Evolutionary conservation across 2,113 vertebrate genomes (phyloP).

Genomic region (Polypterus bichir): DNA sequence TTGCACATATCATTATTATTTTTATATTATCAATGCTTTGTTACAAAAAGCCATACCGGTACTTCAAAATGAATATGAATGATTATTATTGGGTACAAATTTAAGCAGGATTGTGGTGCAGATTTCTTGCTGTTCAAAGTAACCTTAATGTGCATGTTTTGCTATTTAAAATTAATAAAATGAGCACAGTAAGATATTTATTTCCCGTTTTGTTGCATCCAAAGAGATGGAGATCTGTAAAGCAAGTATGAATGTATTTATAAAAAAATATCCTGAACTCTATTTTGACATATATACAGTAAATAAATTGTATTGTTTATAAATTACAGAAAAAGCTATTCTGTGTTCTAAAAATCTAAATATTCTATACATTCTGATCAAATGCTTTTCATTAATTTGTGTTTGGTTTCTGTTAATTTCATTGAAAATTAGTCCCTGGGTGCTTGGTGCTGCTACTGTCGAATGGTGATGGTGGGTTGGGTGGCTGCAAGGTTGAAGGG

Average conservation of each 20-base stretch:
- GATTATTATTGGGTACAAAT: background rate
- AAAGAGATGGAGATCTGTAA: constrained; percentile 48
- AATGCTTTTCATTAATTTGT: too few relatives aligned
- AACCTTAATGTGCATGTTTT: constrained; percentile 42
- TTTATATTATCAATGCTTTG: constrained; percentile 1
- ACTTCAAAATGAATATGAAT: background rate
- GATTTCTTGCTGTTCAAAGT: constrained; percentile 2
- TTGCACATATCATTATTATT: background rate
- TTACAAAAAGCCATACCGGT: constrained; percentile 4
- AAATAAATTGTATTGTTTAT: constrained; percentile 43
- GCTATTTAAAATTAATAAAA: constrained; percentile 42
- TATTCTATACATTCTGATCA: background rate
- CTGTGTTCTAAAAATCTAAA: background rate
- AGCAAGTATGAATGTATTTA: constrained; percentile 48
- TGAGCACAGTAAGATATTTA: constrained; percentile 36
- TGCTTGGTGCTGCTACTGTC: too few relatives aligned
- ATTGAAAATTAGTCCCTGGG: too few relatives aligned
- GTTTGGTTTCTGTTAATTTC: too few relatives aligned
- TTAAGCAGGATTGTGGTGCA: background rate
- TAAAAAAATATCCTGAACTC: constrained; percentile 24
- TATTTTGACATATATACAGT: constrained; percentile 60
- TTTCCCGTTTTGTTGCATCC: constrained; percentile 32
- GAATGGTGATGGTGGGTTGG: too few relatives aligned
- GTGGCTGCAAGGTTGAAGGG: too few relatives aligned
- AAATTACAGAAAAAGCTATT: constrained; percentile 10